Conservation (phyloP, 2,113 vertebrate species). For the Ictalurus punctatus region DNA sequence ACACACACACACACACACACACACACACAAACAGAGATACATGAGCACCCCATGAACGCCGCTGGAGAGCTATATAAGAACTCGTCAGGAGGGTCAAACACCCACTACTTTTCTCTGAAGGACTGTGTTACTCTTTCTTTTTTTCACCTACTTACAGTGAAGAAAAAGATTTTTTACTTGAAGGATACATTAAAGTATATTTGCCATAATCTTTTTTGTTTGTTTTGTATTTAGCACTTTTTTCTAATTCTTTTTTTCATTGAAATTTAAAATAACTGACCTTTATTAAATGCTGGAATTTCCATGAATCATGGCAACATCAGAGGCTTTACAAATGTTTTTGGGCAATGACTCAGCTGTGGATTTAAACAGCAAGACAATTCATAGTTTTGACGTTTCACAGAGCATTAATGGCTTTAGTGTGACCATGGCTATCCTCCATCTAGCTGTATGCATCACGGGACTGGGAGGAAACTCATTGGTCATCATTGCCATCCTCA, state of each 20-base stretch:
- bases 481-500: slow-evolving; percentile 69
- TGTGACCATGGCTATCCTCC: slow-evolving; percentile 65
- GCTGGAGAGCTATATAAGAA: slow-evolving; percentile 68
- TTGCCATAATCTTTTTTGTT: background rate
- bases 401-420: slow-evolving; percentile 51
- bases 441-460: slow-evolving; percentile 69
- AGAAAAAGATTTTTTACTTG: background rate
- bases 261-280: slow-evolving; percentile 2
- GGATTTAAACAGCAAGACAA: slow-evolving; percentile 11
- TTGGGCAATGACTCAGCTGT: slow-evolving; percentile 15
- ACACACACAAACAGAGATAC: slow-evolving; percentile 40
- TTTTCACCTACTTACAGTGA: slow-evolving; percentile 2
- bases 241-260: background rate
- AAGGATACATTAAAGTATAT: background rate
- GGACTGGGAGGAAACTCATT: slow-evolving; percentile 72
- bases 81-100: slow-evolving; percentile 59
- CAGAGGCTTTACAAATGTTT: slow-evolving; percentile 18
- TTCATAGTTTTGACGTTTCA: slow-evolving; percentile 27
- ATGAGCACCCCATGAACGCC: slow-evolving; percentile 39
- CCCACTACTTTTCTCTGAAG: slow-evolving; percentile 29
- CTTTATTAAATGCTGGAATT: background rate
- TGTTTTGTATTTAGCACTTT: background rate
- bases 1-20: slow-evolving; percentile 3
- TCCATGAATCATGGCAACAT: slow-evolving; percentile 36
- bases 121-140: background rate